These are phyloP conservation scores for Xiphorhynchus elegans DNA, from an alignment of 2,113 vertebrate species.

Conservation along the genomic window DNA sequence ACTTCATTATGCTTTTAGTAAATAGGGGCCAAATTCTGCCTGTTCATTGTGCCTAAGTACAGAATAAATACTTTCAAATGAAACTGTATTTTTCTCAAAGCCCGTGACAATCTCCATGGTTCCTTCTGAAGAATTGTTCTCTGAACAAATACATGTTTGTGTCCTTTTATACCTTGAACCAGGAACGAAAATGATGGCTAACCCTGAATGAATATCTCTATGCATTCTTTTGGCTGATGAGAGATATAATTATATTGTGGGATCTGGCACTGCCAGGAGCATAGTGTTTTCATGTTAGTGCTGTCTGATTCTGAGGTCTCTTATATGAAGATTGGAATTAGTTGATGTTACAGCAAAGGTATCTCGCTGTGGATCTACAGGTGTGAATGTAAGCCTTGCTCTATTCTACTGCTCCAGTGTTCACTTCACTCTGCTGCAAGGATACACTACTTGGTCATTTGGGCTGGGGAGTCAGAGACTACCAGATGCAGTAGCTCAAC, in stretches of 20 bases:
- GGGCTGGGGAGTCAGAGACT: not conserved
- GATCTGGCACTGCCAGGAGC: conserved; percentile 17
- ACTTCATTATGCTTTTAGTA: conserved; percentile 48
- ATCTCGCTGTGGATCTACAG: conserved; percentile 3
- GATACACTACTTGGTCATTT: not conserved
- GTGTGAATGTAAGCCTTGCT: not conserved
- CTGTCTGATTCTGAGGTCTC: conserved; percentile 13
- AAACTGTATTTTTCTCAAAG: not conserved
- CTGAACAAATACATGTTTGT: not conserved
- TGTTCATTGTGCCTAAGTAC: not conserved
- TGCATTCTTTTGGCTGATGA: conserved; percentile 17
- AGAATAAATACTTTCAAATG: not conserved
- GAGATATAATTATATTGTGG: conserved; percentile 14
- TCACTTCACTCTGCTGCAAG: not conserved
- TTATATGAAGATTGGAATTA: not conserved
- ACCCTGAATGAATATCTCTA: not conserved
- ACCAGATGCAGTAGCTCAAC: not conserved
- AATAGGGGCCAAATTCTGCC: conserved; percentile 2
- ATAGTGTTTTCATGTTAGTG: not conserved
- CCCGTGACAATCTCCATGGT: not conserved
- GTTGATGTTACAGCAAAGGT: not conserved
- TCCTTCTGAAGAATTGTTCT: not conserved
- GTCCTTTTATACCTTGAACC: not conserved
- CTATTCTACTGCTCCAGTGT: not conserved
- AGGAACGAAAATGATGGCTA: not conserved